Conservation (phyloP, 2,888 invertebrate genomes). For the Clusia tigrina region DNA sequence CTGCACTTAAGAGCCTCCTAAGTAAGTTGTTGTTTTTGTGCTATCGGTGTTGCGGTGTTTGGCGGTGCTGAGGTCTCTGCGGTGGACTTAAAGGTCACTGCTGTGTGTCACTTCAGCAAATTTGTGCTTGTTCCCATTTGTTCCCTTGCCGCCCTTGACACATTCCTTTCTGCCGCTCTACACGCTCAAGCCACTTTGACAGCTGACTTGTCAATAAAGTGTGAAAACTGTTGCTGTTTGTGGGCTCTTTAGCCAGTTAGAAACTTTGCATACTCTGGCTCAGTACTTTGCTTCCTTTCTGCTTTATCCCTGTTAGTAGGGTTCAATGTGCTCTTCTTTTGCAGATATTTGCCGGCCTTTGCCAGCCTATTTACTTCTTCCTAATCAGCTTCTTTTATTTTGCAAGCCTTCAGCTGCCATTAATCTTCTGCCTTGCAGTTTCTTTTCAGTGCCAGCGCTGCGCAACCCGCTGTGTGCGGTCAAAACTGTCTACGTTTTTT, state of each 20-base stretch:
- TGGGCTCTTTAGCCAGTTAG: not conserved
- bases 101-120: not conserved
- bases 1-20: not conserved
- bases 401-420: not conserved
- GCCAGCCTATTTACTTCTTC: not conserved
- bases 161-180: slow-evolving; percentile 14
- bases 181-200: slow-evolving; percentile 32
- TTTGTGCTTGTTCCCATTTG: not conserved
- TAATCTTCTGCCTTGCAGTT: slow-evolving; percentile 12
- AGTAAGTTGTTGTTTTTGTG: not conserved
- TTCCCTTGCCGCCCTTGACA: slow-evolving; percentile 8
- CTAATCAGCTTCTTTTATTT: not conserved
- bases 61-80: not conserved
- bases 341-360: not conserved
- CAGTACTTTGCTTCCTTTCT: too few relatives aligned
- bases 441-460: not conserved
- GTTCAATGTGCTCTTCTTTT: not conserved
- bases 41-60: not conserved
- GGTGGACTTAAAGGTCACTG: slow-evolving; percentile 3
- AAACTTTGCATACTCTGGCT: not conserved
- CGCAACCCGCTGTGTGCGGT: slow-evolving; percentile 6
- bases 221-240: not conserved
- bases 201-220: slow-evolving; percentile 29
- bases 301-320: too few relatives aligned
- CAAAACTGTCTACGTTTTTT: slow-evolving; percentile 4